phyloP scores from a whole-genome alignment of 2,113 vertebrate genomes.

The Zapus hudsonius region DNA sequence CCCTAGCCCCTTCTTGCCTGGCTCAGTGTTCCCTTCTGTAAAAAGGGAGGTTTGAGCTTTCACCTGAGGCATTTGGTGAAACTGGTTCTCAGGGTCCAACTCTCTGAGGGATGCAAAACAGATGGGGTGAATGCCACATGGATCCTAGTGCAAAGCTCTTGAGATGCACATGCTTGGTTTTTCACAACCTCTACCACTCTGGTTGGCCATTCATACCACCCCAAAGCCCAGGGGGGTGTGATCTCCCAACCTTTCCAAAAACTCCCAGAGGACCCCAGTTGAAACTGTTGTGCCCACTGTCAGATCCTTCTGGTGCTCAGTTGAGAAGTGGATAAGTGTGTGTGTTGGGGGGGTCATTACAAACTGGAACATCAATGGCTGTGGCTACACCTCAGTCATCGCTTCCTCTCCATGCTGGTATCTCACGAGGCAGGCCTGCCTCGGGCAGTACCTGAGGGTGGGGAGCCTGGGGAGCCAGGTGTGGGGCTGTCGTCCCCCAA shows the following conservation, averaged over 20 bases:
- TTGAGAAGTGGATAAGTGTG: not conserved
- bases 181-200: not conserved
- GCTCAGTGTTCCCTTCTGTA: not conserved
- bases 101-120: not conserved
- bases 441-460: conserved; percentile 85
- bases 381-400: too few species aligned
- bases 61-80: not conserved
- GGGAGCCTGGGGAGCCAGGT: conserved; percentile 87
- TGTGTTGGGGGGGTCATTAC: not conserved
- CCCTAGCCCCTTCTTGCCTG: not conserved
- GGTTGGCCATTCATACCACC: not conserved
- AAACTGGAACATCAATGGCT: not conserved
- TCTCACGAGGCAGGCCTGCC: too few species aligned
- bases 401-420: too few species aligned
- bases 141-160: not conserved
- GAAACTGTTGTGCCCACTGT: not conserved
- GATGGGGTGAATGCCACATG: not conserved
- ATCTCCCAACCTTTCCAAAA: not conserved
- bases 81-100: not conserved
- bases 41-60: not conserved
- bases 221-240: not conserved
- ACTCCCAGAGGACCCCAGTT: not conserved
- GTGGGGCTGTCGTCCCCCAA: conserved; percentile 88
- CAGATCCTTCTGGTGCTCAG: not conserved
- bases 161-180: not conserved